Evolutionary conservation across 2,888 invertebrate genomes (phyloP), one percentile per base, ranked within the genome.

Genomic region (Idaea aversata): DNA sequence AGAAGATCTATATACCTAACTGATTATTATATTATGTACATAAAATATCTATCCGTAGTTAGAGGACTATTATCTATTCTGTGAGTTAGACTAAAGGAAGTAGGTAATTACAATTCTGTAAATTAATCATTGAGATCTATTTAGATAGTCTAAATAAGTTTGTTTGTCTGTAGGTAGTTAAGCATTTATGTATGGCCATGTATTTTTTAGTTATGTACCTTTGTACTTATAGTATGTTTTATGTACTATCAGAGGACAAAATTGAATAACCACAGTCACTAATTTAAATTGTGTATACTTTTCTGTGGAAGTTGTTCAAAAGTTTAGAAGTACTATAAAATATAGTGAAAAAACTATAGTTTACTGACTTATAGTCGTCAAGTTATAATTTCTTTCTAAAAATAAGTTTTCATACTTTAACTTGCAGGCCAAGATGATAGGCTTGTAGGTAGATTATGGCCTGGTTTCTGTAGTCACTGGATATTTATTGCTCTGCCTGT

Each of bases 171-270:
- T 47, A 38, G 10, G 4, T 38, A 7, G 47, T 47, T 47, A 47
- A 47, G 47, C 47, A 60, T 59, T 34, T 58, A n/a, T n/a, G n/a
- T 62, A 57, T 58, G 62, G 59, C 47, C 47, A 47, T 47, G 47
- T 47, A 47, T 47, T 47, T 47, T 47, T 47, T 47, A 47, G 47
- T 13, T 47, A 47, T 7, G 47, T 47, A 47, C 5, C 0, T 47
- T 47, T 13, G 3, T 47, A 47, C 47, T 13, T 4, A 47, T 47
- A 10, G 13, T 13, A 13, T 47, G 7, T 47, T 47, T 13, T 47
- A 47, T 47, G 25, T 25, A 25, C 25, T 25, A 4, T 57, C 57
- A 15, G 57, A 57, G 57, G 13, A 57, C 15, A 15, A 57, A 15
- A 57, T 58, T 16, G 6, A 58, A 58, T 25, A 25, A 25, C 25